Conservation (phyloP, 2,797 vertebrate genomes). For the Gambelia wislizenii region DNA sequence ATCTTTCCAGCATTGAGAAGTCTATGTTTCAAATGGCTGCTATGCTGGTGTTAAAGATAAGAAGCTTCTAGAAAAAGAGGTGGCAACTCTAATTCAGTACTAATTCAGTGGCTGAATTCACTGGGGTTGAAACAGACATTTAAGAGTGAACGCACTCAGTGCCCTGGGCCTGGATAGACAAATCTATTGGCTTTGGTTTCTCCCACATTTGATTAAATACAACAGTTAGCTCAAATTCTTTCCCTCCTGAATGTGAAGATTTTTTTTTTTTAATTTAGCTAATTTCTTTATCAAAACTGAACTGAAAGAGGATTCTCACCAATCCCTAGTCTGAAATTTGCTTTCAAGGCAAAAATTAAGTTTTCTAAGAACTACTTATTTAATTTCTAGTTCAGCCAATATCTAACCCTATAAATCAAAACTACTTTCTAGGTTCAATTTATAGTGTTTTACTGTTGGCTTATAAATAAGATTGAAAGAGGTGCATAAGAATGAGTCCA, state of each 20-base stretch:
- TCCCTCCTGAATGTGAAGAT: background rate
- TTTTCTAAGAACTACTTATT: background rate
- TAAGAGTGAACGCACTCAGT: background rate
- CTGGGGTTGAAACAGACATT: background rate
- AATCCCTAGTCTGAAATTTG: constrained; percentile 3
- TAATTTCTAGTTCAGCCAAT: constrained; percentile 29
- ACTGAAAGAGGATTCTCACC: background rate
- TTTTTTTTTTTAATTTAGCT: background rate
- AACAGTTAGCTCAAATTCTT: background rate
- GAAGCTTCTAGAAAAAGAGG: background rate
- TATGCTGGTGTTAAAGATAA: background rate
- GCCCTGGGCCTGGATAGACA: background rate
- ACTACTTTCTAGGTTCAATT: constrained; percentile 11
- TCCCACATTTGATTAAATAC: background rate
- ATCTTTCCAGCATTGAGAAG: background rate
- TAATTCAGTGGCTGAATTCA: background rate
- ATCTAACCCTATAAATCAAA: constrained; percentile 29
- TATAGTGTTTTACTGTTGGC: constrained; percentile 6
- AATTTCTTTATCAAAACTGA: background rate
- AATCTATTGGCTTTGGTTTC: background rate
- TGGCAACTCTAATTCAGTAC: background rate
- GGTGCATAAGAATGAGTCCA: background rate
- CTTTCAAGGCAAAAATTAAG: constrained; percentile 9
- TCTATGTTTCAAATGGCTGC: background rate
- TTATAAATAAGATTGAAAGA: constrained; percentile 15